Evolutionary conservation across 2,797 vertebrate species (phyloP).

Genomic region (Myotis pilosus): DNA sequence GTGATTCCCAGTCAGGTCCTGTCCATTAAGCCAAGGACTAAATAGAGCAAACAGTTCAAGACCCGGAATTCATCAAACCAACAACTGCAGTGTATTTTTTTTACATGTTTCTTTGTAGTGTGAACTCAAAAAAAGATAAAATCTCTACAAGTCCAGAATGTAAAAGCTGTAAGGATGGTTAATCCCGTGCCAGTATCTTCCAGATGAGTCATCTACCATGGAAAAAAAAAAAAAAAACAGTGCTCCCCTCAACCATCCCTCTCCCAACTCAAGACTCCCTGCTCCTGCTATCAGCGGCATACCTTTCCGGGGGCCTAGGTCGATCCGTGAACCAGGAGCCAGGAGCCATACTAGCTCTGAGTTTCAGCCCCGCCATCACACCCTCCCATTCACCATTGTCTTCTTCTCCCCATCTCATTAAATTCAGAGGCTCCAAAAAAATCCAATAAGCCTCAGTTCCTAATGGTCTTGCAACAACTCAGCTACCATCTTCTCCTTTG

Average conservation of each 20-base stretch:
- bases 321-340: fast-evolving
- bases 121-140: neutral
- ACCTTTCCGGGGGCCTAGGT: neutral
- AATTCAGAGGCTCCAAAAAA: neutral
- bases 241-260: neutral
- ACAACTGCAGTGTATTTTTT: neutral
- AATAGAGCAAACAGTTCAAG: neutral
- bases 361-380: neutral
- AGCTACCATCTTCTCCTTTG: neutral
- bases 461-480: neutral
- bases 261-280: neutral
- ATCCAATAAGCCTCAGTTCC: neutral
- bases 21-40: neutral
- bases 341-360: neutral
- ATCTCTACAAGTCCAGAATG: neutral
- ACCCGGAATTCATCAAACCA: neutral
- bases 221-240: neutral
- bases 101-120: neutral
- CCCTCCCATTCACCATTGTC: neutral
- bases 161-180: neutral
- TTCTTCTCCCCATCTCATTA: neutral
- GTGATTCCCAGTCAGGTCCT: neutral
- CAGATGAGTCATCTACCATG: neutral
- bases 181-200: neutral
- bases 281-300: neutral